Evolutionary conservation across 2,888 invertebrate genomes (phyloP), one percentile per base, ranked within the genome.

Genomic region (Atethmia centrago): DNA sequence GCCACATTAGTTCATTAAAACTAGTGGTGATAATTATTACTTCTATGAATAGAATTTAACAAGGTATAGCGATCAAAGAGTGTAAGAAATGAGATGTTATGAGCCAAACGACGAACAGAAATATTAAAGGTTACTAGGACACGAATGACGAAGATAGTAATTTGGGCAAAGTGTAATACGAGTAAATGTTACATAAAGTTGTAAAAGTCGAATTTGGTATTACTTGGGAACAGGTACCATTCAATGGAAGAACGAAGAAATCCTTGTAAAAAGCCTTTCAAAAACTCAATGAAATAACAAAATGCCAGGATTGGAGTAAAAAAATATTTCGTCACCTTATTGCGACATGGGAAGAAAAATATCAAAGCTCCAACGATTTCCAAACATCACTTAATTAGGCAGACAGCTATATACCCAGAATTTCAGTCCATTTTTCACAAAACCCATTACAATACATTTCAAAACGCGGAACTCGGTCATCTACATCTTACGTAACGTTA

Each of bases 71-170:
- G 56, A 71, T 68, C 67, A 71, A 75, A 61, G 51, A 36, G 10
- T 64, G n/a, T 64, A 55, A 56, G 61, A 65, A 58, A 65, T 49
- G 21, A 36, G 59, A 53, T 59, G 25, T 59, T 68, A 64, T 49
- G 70, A 67, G 58, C 66, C 70, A 75, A 80, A 45, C 12, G 36
- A 53, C 25, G 31, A 56, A 49, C 70, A 62, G 45, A 74, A 74
- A 42, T 62, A 65, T 65, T 62, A 83, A 83, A 83, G 80, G 72
- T 83, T 72, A 80, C 63, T 83, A 36, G 77, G 58, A 36, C 74
- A 67, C 25, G 47, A 67, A 53, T 80, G 66, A 74, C 58, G 70
- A 80, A 56, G 16, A 42, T 40, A 63, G 67, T 67, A 61, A 79
- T 79, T 79, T 74, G 55, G 31, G 42, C 58, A 55, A 70, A 58